Percentiles rank a stretch among this genome's conserved stretches.
These are phyloP conservation scores for Pelecanoides urinatrix DNA, from an alignment of 2,113 vertebrate species.

Conservation along the genomic window DNA sequence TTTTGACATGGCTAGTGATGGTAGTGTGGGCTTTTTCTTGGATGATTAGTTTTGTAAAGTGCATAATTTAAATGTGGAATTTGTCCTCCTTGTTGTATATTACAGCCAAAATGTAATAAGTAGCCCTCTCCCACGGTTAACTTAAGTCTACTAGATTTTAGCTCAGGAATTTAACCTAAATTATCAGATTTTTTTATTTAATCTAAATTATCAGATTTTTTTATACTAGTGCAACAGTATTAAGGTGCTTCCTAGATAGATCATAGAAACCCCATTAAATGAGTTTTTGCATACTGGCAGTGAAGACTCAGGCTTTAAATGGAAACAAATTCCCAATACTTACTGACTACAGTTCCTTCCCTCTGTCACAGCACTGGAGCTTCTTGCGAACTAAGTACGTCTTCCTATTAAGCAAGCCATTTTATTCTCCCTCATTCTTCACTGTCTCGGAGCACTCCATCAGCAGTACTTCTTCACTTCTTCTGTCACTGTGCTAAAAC, in stretches of 20 bases:
- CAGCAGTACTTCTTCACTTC: neutral
- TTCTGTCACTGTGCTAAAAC: neutral
- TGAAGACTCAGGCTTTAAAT: neutral
- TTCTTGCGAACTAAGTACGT: neutral
- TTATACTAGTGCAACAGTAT: neutral
- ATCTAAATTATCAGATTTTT: neutral
- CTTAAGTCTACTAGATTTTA: neutral
- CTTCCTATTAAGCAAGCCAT: neutral
- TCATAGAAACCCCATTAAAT: neutral
- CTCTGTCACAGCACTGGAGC: neutral
- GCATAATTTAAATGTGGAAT: neutral
- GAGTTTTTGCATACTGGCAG: neutral
- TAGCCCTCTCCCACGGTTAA: neutral
- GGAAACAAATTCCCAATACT: neutral
- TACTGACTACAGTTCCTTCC: neutral
- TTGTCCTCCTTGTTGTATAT: neutral
- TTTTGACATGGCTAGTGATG: neutral
- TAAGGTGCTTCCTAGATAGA: neutral
- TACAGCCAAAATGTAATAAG: neutral
- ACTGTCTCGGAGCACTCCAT: neutral
- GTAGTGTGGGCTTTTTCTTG: neutral
- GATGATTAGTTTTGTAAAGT: neutral
- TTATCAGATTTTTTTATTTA: no score
- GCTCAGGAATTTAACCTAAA: neutral
- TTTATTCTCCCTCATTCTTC: neutral